Base-by-base conservation (phyloP, 2,797 vertebrate genomes). In the Manis javanica region DNA sequence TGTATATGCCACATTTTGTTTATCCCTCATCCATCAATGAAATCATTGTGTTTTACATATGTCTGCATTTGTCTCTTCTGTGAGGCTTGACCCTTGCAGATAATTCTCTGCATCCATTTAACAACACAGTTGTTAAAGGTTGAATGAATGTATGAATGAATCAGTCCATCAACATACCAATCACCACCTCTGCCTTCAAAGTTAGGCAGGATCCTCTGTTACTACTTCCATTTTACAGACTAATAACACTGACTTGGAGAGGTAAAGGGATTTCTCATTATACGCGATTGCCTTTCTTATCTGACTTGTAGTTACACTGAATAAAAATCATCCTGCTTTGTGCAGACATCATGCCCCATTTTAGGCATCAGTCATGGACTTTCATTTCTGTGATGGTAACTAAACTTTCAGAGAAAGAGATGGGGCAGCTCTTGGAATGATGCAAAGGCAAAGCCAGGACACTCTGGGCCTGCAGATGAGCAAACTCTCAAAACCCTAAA, bases 311-410 rank as follows among this genome's bases (percentile, higher is more conserved):
- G 51, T 74, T 64, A 23, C 7, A 34, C 21, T 24, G 29, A 63
- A 55, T 46, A 74, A 79, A 90, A 93, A 72, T 69, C 26, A 49
- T 46, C 31, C 37, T 69, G 49, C 11, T 66, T 74, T 83, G 57
- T 92, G 51, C 24, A 74, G 66, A 72, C 16, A 4, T 49, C 2
- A 9, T 2, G 7, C 10, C 26, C 15, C 55, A 55, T 61, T 68
- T 94, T 64, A 63, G 63, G 91, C 23, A 39, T 75, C 42, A 64
- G 7, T 69, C 15, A 0, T 34, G 12, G 26, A 26, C 15, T 34
- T 91, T 86, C 39, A 46, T 89, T 90, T 90, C 75, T 77, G 6
- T 8, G 10, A 74, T 90, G 64, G 46, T 64, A 55, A 75, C 37
- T 37, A 66, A 75, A 89, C 6, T 64, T 29, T 24, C 24, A 64